Evolutionary conservation across 1,140 invertebrate genomes (phyloP).

Genomic region (Littorina saxatilis): DNA sequence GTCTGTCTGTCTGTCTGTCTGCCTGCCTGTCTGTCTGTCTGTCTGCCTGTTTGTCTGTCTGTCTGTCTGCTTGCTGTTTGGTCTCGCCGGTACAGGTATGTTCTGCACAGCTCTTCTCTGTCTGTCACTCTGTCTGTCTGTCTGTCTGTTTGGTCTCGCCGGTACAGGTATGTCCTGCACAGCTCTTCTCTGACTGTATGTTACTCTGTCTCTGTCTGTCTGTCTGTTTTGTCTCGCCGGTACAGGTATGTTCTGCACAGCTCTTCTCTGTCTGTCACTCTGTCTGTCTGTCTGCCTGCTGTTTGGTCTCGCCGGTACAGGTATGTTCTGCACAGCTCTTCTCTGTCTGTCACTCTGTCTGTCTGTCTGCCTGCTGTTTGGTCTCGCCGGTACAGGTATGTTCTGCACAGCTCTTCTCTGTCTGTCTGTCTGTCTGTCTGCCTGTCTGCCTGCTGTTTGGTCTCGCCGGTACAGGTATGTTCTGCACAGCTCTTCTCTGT

Average conservation of each 20-base stretch:
- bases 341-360: neutral
- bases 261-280: too few relatives aligned
- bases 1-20: neutral
- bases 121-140: too few relatives aligned
- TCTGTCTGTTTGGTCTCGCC: neutral
- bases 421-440: too few relatives aligned
- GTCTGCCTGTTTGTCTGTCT: too few relatives aligned
- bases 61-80: neutral
- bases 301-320: neutral
- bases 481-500: too few relatives aligned
- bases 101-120: too few relatives aligned
- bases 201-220: too few relatives aligned
- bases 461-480: neutral
- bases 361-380: neutral
- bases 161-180: neutral
- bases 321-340: neutral
- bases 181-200: too few relatives aligned
- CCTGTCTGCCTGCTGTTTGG: neutral
- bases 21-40: too few relatives aligned
- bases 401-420: too few relatives aligned
- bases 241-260: too few relatives aligned
- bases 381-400: neutral
- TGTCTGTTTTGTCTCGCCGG: too few relatives aligned
- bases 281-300: neutral
- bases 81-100: neutral